Conservation (phyloP, 2,113 vertebrate species). For the Lasiurus borealis region DNA sequence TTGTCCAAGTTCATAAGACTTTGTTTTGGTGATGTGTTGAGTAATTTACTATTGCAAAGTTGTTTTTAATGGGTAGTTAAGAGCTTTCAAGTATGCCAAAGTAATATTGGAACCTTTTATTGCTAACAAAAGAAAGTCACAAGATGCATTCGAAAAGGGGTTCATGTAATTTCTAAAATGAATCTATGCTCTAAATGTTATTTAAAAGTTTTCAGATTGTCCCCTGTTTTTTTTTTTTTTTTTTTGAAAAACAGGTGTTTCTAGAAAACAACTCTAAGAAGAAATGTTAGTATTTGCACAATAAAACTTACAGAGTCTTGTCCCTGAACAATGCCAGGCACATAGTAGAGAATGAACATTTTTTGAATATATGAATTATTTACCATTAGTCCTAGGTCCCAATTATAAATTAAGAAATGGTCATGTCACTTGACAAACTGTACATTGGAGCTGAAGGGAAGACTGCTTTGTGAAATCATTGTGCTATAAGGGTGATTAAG, state of each 20-base stretch:
- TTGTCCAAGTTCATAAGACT: conserved; percentile 8
- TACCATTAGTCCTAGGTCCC: conserved; percentile 11
- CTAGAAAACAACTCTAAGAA: conserved; percentile 29
- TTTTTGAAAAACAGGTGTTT: conserved; percentile 69
- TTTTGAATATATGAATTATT: conserved; percentile 50
- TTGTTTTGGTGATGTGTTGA: conserved; percentile 47
- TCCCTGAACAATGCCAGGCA: neutral
- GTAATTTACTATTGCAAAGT: conserved; percentile 65
- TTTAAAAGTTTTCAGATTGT: conserved; percentile 74
- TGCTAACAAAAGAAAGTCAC: conserved; percentile 19
- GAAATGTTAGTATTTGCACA: conserved; percentile 22
- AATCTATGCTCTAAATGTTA: conserved; percentile 24
- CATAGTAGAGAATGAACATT: neutral
- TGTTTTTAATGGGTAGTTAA: conserved; percentile 33
- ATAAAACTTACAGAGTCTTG: conserved; percentile 13
- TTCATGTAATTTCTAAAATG: conserved; percentile 58
- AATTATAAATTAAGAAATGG: conserved; percentile 56
- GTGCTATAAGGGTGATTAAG: conserved; percentile 45
- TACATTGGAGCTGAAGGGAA: neutral
- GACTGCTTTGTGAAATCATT: conserved; percentile 43
- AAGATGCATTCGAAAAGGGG: conserved; percentile 36
- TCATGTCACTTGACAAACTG: conserved; percentile 57
- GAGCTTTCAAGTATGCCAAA: conserved; percentile 34
- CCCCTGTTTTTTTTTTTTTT: neutral
- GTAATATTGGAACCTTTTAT: conserved; percentile 44